Conservation (phyloP, 2,797 vertebrate genomes). For the Botia kubotai region DNA sequence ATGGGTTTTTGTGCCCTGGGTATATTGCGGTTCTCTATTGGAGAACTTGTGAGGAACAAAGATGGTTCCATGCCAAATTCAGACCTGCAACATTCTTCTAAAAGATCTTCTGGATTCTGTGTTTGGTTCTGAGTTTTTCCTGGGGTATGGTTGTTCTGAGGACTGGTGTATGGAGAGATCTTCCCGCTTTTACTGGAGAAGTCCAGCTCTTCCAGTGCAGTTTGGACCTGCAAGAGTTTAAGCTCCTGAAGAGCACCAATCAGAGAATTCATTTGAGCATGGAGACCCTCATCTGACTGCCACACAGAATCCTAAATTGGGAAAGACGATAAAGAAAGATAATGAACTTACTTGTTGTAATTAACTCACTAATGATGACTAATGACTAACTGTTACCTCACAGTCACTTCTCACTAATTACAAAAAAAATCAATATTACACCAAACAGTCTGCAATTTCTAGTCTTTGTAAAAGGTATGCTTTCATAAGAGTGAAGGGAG, state of each 20-base stretch:
- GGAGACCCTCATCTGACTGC: conserved; percentile 76
- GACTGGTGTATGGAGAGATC: conserved; percentile 48
- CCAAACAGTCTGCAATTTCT: conserved; percentile 11
- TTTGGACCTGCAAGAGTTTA: conserved; percentile 72
- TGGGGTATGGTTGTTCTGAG: conserved; percentile 25
- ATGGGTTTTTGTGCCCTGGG: conserved; percentile 18
- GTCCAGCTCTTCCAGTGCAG: conserved; percentile 62
- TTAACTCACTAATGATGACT: conserved; percentile 5
- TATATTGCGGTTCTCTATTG: conserved; percentile 37
- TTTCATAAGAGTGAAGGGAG: neutral
- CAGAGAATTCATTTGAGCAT: conserved; percentile 84
- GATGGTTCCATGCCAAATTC: conserved; percentile 41
- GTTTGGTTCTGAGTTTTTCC: conserved; percentile 12
- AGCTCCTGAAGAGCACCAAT: conserved; percentile 83
- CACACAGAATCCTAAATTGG: conserved; percentile 80
- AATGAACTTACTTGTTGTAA: neutral
- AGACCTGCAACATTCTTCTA: conserved; percentile 1
- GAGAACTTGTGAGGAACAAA: conserved; percentile 52
- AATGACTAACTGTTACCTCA: conserved; percentile 16
- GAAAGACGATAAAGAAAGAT: conserved; percentile 52
- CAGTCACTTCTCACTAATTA: conserved; percentile 19
- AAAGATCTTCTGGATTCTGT: conserved; percentile 5
- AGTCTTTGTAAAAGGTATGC: neutral
- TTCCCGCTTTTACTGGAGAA: conserved; percentile 55
- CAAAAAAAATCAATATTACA: conserved; percentile 21